A percentile compares a stretch with the other conserved stretches of the same genome.
These are phyloP conservation scores for Puffinus mauretanicus DNA, from an alignment of 2,113 vertebrate genomes.

Conservation along the genomic window DNA sequence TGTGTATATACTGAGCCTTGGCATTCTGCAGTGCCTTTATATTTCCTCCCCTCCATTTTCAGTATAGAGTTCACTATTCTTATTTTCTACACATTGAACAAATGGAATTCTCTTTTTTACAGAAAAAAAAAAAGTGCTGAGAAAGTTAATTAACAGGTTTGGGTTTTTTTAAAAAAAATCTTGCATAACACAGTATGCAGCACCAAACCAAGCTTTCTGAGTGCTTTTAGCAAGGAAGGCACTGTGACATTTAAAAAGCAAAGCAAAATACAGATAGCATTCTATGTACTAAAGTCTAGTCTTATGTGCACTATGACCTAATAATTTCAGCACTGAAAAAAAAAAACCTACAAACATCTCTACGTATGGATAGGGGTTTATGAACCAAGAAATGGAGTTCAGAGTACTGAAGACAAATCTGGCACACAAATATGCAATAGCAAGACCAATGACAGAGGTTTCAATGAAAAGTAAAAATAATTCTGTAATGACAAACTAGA, in stretches of 20 bases:
- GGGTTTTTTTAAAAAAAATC: neutral
- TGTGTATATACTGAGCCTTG: neutral
- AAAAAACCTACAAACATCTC: neutral
- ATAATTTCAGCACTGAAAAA: neutral
- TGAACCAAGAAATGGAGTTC: neutral
- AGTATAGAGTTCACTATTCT: neutral
- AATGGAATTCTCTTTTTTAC: neutral
- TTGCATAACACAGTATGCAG: neutral
- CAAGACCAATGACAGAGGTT: neutral
- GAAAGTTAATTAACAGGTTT: slow-evolving; percentile 4
- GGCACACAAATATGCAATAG: neutral
- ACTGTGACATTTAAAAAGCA: slow-evolving; percentile 15
- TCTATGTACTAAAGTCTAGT: neutral
- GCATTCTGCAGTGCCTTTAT: neutral
- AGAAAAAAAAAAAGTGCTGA: neutral
- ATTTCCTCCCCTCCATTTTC: neutral
- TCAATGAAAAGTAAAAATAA: neutral
- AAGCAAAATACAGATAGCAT: neutral
- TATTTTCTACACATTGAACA: neutral
- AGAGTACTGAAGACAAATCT: neutral
- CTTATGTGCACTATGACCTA: neutral
- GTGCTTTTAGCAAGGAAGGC: neutral
- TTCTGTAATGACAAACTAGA: neutral
- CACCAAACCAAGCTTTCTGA: neutral
- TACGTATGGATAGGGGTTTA: neutral